These are phyloP conservation scores for Dasyornis broadbenti DNA, from an alignment of 2,113 vertebrate species.

Conservation along the genomic window DNA sequence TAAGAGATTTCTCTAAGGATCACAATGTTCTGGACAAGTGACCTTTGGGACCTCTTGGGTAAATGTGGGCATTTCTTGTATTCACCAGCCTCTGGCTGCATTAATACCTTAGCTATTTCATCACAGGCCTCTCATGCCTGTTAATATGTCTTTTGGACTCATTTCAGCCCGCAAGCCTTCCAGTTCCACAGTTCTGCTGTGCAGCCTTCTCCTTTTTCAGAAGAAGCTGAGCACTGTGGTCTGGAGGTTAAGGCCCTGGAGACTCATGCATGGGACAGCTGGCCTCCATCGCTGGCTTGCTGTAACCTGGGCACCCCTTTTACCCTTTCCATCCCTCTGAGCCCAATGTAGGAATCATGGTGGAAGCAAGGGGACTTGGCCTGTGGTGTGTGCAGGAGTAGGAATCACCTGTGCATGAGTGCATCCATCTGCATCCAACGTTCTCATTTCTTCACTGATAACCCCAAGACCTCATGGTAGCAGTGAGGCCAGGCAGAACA, in stretches of 20 bases:
- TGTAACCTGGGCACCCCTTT: background rate
- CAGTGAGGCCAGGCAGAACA: background rate
- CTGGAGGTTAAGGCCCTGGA: slow-evolving; percentile 34
- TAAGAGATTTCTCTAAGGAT: slow-evolving; percentile 41
- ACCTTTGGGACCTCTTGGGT: slow-evolving; percentile 60
- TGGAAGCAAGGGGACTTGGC: background rate
- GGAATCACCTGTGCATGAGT: background rate
- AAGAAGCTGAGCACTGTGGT: background rate
- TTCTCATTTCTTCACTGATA: background rate
- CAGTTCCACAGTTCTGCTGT: background rate
- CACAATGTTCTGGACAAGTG: slow-evolving; percentile 56
- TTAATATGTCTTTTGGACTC: slow-evolving; percentile 58
- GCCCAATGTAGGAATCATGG: background rate
- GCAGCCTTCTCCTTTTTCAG: slow-evolving; percentile 45
- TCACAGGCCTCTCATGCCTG: slow-evolving; percentile 34
- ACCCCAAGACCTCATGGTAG: background rate
- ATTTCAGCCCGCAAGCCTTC: slow-evolving; percentile 12
- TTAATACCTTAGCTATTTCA: slow-evolving; percentile 50
- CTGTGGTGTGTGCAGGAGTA: background rate
- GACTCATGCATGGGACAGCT: background rate
- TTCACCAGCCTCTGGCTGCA: slow-evolving; percentile 31
- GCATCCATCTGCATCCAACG: accelerated
- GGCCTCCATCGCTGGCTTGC: background rate
- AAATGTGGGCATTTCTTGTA: slow-evolving; percentile 61
- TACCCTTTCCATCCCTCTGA: background rate